Base-by-base conservation (phyloP, 2,113 vertebrate genomes). In the Onychorhynchus coronatus region DNA sequence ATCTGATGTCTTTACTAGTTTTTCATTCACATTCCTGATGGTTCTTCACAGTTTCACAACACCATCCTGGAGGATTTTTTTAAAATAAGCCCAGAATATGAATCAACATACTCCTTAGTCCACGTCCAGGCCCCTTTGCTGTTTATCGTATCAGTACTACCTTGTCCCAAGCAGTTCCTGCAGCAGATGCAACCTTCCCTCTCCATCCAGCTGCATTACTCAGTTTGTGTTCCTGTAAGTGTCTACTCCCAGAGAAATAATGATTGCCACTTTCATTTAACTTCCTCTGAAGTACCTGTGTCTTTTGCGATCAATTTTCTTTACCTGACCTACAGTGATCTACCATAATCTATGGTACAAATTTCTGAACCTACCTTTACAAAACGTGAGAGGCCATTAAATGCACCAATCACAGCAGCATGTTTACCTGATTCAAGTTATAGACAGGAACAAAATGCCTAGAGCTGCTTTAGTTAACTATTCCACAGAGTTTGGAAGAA, bases 401-500 rank as follows among this genome's bases (percentile, higher is more conserved):
- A 67, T 20, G 16, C 9, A 88, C 27, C 6, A 4, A 63, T 18
- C 1, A 2, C 52, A 85, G 9, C 0, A 1, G 22, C 17, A 24
- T 3, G 21, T 50, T 78, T 47, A 85, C 74, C 33, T 14, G 1
- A 72, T 53, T 58, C 37, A 46, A 63, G n/a, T 14, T 66, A 77
- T 1, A 22, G 6, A 46, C 12, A 46, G 52, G 33, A 81, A 49
- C 9, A 71, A 66, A 93, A 77, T 25, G 28, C 42, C 68, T 35
- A 35, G 23, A 73, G 72, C 58, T 61, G 41, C 18, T 56, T 35
- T 44, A 70, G n/a, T 33, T 59, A 68, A 25, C 39, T 39, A 3
- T 25, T 27, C 42, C 22, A 42, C 5, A 8, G 46, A 58, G 18
- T 59, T 20, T 62, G 35, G 55, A 95, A 72, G 39, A 67, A 91